A percentile compares a stretch with the other conserved stretches of the same genome.
phyloP scores from a whole-genome alignment of 2,797 vertebrate genomes.

The Apogon talboti region DNA sequence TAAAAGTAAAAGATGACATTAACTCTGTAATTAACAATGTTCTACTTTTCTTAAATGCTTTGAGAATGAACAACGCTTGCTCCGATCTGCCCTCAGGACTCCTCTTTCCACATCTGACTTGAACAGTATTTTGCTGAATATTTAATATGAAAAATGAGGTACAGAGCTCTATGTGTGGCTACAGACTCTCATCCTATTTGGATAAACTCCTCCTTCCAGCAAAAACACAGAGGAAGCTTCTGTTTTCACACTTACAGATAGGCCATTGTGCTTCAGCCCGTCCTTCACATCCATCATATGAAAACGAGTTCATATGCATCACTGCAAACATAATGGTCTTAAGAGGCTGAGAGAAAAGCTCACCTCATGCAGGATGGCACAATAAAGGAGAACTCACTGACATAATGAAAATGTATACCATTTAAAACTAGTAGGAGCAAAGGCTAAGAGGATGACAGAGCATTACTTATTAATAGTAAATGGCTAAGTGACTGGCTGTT shows the following conservation, averaged over 20 bases:
- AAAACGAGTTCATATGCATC: constrained; percentile 72
- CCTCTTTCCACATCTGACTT: too few relatives aligned
- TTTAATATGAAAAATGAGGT: too few relatives aligned
- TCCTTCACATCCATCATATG: constrained; percentile 62
- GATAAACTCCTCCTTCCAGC: neutral
- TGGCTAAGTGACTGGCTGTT: constrained; percentile 72
- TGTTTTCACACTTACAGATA: constrained; percentile 44
- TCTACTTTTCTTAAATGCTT: too few relatives aligned
- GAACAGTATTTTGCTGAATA: too few relatives aligned
- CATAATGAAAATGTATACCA: constrained; percentile 76
- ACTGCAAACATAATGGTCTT: constrained; percentile 70
- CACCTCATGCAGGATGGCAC: constrained; percentile 63
- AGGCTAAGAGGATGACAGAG: constrained; percentile 49
- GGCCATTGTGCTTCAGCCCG: constrained; percentile 34
- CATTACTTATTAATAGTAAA: constrained; percentile 75
- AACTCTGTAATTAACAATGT: too few relatives aligned
- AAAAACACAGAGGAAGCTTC: constrained; percentile 47
- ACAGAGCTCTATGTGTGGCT: too few relatives aligned
- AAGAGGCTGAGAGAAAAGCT: constrained; percentile 63
- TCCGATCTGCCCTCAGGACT: too few relatives aligned
- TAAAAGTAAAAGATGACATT: too few relatives aligned
- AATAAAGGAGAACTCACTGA: constrained; percentile 64
- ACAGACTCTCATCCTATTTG: neutral
- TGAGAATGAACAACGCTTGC: too few relatives aligned
- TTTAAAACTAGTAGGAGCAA: constrained; percentile 65